Evolutionary conservation across 2,888 invertebrate genomes (phyloP), one percentile per base, ranked within the genome.

Genomic region (Deilephila elpenor): DNA sequence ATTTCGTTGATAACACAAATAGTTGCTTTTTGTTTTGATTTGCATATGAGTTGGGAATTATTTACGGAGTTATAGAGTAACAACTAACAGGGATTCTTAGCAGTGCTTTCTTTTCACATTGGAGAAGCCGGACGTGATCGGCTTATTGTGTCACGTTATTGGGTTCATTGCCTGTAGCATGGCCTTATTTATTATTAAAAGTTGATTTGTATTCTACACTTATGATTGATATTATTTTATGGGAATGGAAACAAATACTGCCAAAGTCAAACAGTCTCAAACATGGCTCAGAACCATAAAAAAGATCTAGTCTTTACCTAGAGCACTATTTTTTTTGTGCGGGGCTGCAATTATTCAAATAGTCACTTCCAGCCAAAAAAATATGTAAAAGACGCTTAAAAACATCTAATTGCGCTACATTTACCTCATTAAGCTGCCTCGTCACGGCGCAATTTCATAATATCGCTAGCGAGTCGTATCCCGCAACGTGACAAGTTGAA

Each of bases 1-100:
- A n/a, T 67, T 25, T 67, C 44, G 11, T 44, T 44, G 64, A 44
- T 67, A 64, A 44, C 44, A 64, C n/a, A 11, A 37, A 20, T n/a
- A 37, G n/a, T n/a, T 64, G n/a, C 4, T 37, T n/a, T 37, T 60
- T 60, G 17, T 17, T 61, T 32, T 32, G 5, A 19, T 17, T 32
- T 61, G 1, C 61, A 32, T 32, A 61, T 19, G 17, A 5, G n/a
- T 56, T 19, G n/a, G n/a, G 6, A 56, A 17, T 56, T 19, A n/a
- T 17, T 56, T 56, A 56, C 53, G 19, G 19, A 56, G 53, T 17
- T 56, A 19, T 44, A 11, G 8, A 53, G 17, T 32, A 25, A 32
- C 32, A 32, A 25, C 25, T 25, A 25, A 25, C 51, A 53, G 53
- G 0, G 53, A 7, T 53, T 17, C 19, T 1, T 56, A 19, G 19